phyloP scores from a whole-genome alignment of 1,140 invertebrate genomes.

The Drosophila dunni region DNA sequence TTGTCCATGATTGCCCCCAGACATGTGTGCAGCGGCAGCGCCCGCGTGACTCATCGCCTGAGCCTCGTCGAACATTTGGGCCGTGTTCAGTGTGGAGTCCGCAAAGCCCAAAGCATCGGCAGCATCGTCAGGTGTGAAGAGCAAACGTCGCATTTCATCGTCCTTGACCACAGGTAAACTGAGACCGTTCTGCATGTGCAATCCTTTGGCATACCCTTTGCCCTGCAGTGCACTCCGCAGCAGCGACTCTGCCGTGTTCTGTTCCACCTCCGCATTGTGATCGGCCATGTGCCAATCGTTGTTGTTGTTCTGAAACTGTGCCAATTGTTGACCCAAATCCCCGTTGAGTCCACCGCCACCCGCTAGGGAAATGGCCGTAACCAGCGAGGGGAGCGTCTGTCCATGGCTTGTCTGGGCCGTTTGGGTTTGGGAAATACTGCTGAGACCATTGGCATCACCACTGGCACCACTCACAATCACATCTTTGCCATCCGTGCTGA shows the following conservation, averaged over 20 bases:
- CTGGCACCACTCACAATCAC: slow-evolving; percentile 51
- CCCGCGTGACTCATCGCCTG: slow-evolving; percentile 51
- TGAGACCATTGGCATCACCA: slow-evolving; percentile 57
- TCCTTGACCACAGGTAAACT: slow-evolving; percentile 85
- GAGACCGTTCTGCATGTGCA: slow-evolving; percentile 86
- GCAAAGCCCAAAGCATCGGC: slow-evolving; percentile 79
- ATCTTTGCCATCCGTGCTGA: slow-evolving; percentile 88
- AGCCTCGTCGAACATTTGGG: slow-evolving; percentile 81
- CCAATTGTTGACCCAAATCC: slow-evolving; percentile 73
- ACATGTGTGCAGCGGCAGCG: slow-evolving; percentile 34
- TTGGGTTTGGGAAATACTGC: slow-evolving; percentile 62
- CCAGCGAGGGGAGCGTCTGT: slow-evolving; percentile 82
- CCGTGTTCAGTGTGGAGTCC: slow-evolving; percentile 74
- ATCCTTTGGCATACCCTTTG: slow-evolving; percentile 85
- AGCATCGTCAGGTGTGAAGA: slow-evolving; percentile 82
- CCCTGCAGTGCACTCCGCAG: slow-evolving; percentile 92
- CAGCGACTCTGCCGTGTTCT: slow-evolving; percentile 89
- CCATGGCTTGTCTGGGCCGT: slow-evolving; percentile 27
- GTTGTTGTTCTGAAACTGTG: slow-evolving; percentile 89
- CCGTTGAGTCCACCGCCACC: slow-evolving; percentile 73
- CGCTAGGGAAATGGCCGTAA: slow-evolving; percentile 85
- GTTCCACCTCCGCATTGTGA: slow-evolving; percentile 88
- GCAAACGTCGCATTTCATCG: slow-evolving; percentile 84
- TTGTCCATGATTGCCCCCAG: slow-evolving; percentile 38
- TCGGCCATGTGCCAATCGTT: slow-evolving; percentile 92